Percentiles rank a stretch among this genome's conserved stretches.
Conservation (phyloP, 1,140 invertebrate genomes). For the Pseudomyrmex flavicornis region DNA sequence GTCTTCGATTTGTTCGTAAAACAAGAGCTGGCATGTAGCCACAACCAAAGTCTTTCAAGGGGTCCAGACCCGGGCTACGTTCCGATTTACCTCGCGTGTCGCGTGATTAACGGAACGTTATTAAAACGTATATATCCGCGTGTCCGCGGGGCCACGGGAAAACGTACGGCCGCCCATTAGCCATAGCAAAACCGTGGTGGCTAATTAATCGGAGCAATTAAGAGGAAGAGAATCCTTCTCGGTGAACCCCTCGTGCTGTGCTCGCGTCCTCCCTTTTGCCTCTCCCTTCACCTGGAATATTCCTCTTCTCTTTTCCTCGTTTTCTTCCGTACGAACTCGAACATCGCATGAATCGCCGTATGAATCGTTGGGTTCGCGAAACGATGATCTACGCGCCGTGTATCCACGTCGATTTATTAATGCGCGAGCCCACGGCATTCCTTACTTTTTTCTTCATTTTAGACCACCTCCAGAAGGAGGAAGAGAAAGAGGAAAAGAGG, state of each 20-base stretch:
- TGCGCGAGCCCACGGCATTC: conserved; percentile 69
- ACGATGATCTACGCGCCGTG: conserved; percentile 77
- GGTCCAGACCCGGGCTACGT: conserved; percentile 2
- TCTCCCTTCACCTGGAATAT: conserved; percentile 28
- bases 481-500: neutral
- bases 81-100: conserved; percentile 74
- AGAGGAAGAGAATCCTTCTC: conserved; percentile 62
- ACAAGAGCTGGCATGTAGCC: conserved; percentile 19
- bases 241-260: conserved; percentile 35
- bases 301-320: neutral
- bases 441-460: conserved; percentile 70
- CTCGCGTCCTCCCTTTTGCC: conserved; percentile 1
- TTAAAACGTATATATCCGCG: conserved; percentile 75
- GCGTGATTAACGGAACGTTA: conserved; percentile 76
- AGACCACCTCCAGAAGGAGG: conserved; percentile 41
- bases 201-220: conserved; percentile 82
- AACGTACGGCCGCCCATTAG: conserved; percentile 79
- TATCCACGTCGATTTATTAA: conserved; percentile 79
- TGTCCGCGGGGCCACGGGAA: conserved; percentile 71
- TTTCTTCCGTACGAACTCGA: conserved; percentile 31
- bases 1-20: conserved; percentile 22
- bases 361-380: conserved; percentile 73
- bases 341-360: conserved; percentile 62
- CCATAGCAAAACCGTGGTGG: conserved; percentile 76
- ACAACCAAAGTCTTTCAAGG: conserved; percentile 33